Percentiles rank a stretch among this genome's conserved stretches.
Evolutionary conservation across 2,888 invertebrate genomes (phyloP).

Genomic region (Spisula solida): DNA sequence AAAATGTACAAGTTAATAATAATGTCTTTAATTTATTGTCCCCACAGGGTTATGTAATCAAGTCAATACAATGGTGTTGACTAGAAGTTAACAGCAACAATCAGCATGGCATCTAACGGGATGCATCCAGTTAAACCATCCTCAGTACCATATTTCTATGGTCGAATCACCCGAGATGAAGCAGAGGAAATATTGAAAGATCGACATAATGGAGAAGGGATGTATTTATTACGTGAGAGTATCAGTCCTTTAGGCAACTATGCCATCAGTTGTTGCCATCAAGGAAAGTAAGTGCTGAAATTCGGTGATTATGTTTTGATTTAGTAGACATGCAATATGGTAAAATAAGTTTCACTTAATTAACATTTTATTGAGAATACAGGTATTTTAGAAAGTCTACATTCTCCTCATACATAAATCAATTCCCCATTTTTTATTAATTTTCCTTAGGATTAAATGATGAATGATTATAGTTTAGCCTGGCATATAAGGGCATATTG

Average conservation of each 20-base stretch:
- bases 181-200: slow-evolving; percentile 84
- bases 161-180: slow-evolving; percentile 87
- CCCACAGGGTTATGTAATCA: background rate
- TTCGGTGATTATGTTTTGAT: background rate
- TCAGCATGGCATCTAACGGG: slow-evolving; percentile 17
- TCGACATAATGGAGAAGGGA: slow-evolving; percentile 82
- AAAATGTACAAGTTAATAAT: too few species aligned
- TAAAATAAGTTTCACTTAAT: background rate
- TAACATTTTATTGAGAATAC: too few species aligned
- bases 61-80: background rate
- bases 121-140: slow-evolving; percentile 67
- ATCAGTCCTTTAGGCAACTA: slow-evolving; percentile 86
- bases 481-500: too few species aligned
- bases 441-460: too few species aligned
- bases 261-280: slow-evolving; percentile 86
- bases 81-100: background rate
- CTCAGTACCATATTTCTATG: slow-evolving; percentile 84
- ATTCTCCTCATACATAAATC: too few species aligned
- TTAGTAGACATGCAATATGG: too few species aligned
- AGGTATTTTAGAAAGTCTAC: too few species aligned
- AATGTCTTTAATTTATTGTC: background rate
- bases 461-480: too few species aligned
- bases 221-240: slow-evolving; percentile 86
- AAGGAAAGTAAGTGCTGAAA: slow-evolving; percentile 77
- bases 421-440: too few species aligned